These are phyloP conservation scores for Enteromius viviparus DNA, from an alignment of 2,797 vertebrate genomes.

Conservation along the genomic window DNA sequence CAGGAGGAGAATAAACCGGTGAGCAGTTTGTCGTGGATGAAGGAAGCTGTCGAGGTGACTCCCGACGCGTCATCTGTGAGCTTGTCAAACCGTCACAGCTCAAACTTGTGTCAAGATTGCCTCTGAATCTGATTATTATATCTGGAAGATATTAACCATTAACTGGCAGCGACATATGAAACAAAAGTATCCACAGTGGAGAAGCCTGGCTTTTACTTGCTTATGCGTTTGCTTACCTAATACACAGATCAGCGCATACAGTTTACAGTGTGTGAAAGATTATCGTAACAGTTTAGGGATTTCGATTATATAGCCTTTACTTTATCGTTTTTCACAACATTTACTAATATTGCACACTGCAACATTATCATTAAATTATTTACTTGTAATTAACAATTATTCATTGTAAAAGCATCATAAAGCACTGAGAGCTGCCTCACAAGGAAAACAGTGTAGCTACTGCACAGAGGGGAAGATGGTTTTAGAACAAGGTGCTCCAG, in stretches of 20 bases:
- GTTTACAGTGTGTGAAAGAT: background rate
- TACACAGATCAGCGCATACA: background rate
- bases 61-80: slow-evolving; percentile 27
- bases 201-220: background rate
- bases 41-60: slow-evolving; percentile 43
- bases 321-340: background rate
- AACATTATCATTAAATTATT: background rate
- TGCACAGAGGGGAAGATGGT: slow-evolving; percentile 65
- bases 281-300: background rate
- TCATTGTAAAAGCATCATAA: background rate
- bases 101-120: slow-evolving; percentile 25
- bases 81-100: slow-evolving; percentile 20
- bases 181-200: background rate
- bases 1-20: slow-evolving; percentile 36
- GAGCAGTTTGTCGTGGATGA: slow-evolving; percentile 17
- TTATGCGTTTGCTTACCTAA: background rate
- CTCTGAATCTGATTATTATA: background rate
- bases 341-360: background rate
- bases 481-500: slow-evolving; percentile 78
- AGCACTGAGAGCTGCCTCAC: background rate
- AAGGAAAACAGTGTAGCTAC: slow-evolving; percentile 27
- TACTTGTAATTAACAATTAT: background rate
- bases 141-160: slow-evolving; percentile 21
- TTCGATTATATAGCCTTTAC: background rate
- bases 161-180: background rate